Percentiles rank a stretch among this genome's conserved stretches.
Evolutionary conservation across 2,113 vertebrate species (phyloP).

Genomic region (Sclerurus mexicanus): DNA sequence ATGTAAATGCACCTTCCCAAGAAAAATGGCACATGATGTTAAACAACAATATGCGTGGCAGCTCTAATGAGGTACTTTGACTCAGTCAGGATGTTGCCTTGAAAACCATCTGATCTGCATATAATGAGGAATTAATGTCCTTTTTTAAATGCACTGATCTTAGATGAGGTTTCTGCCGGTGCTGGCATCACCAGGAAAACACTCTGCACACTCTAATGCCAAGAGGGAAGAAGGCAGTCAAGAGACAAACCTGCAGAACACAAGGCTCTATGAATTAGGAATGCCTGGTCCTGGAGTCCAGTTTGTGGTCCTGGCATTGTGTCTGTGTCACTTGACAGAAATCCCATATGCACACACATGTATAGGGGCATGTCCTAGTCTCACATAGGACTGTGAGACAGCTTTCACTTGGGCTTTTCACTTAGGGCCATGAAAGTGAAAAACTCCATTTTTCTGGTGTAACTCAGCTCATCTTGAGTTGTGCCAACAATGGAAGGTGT

Average conservation of each 20-base stretch:
- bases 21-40: constrained; percentile 69
- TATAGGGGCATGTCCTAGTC: accelerated
- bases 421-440: neutral
- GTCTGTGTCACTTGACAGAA: neutral
- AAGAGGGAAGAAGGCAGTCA: neutral
- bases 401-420: neutral
- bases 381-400: accelerated
- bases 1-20: constrained; percentile 72
- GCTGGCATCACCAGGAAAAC: neutral
- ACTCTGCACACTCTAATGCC: neutral
- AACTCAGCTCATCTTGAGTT: accelerated
- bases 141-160: constrained; percentile 28
- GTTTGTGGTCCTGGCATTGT: neutral
- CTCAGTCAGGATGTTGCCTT: constrained; percentile 49
- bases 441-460: neutral
- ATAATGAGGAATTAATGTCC: constrained; percentile 43
- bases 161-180: neutral
- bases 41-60: constrained; percentile 53
- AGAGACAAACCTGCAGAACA: neutral
- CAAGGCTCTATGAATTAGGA: neutral
- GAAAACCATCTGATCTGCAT: constrained; percentile 48
- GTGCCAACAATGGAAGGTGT: neutral
- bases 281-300: neutral
- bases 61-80: constrained; percentile 54
- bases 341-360: accelerated